phyloP scores from a whole-genome alignment of 1,140 invertebrate genomes.

The Drosophila asahinai region DNA sequence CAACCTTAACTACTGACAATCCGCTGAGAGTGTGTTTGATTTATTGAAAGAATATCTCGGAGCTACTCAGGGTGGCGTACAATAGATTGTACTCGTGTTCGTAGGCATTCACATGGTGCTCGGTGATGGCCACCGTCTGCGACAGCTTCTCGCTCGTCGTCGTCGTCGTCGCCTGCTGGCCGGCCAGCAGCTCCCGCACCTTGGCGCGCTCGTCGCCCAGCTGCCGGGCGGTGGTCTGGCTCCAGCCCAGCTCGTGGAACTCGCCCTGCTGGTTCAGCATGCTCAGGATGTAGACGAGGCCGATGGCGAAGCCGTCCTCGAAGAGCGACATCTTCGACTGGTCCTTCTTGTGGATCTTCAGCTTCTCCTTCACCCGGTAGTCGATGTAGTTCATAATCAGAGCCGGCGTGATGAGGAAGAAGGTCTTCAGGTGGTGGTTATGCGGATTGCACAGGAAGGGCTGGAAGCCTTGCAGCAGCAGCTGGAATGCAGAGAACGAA shows the following conservation, averaged over 20 bases:
- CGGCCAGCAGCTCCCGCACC: slow-evolving; percentile 86
- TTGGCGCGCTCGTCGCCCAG: slow-evolving; percentile 88
- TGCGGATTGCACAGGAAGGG: slow-evolving; percentile 94
- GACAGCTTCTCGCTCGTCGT: slow-evolving; percentile 93
- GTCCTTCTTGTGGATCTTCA: slow-evolving; percentile 92
- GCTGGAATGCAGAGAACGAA: slow-evolving; percentile 78
- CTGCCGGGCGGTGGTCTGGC: slow-evolving; percentile 93
- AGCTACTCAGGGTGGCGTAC: slow-evolving; percentile 96
- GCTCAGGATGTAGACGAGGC: slow-evolving; percentile 91
- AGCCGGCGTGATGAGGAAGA: slow-evolving; percentile 97
- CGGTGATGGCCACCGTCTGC: slow-evolving; percentile 96
- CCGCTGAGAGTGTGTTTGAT: background rate
- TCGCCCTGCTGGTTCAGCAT: slow-evolving; percentile 90
- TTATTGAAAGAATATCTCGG: slow-evolving; percentile 95
- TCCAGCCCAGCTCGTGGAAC: slow-evolving; percentile 98
- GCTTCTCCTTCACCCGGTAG: slow-evolving; percentile 95
- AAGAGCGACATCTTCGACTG: slow-evolving; percentile 93
- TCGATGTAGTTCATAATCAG: slow-evolving; percentile 98
- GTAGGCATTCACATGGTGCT: slow-evolving; percentile 91
- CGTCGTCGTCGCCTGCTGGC: slow-evolving; percentile 44
- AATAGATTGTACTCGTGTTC: slow-evolving; percentile 96
- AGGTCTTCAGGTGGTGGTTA: slow-evolving; percentile 96
- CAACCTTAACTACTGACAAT: slow-evolving; percentile 14
- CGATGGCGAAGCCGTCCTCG: slow-evolving; percentile 99
- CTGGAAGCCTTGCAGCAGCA: slow-evolving; percentile 97